Percentiles rank a stretch among this genome's conserved stretches.
These are phyloP conservation scores for Phrynocephalus forsythii DNA, from an alignment of 2,797 vertebrate species.

Conservation along the genomic window DNA sequence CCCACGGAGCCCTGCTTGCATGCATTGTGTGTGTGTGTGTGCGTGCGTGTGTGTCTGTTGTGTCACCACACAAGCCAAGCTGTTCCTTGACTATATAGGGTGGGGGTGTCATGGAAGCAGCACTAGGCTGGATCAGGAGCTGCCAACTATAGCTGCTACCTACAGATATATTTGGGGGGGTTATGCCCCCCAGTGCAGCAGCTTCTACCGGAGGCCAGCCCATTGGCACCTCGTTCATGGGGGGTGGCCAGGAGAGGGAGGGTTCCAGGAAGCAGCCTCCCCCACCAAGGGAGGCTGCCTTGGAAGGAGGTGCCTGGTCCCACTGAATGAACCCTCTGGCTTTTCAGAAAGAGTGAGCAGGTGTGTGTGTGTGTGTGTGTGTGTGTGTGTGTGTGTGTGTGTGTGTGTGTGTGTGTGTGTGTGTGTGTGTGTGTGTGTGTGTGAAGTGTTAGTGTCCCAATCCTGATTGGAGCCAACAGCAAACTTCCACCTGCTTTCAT, in stretches of 20 bases:
- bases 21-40: background rate
- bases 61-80: background rate
- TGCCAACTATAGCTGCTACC: no score
- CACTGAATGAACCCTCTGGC: background rate
- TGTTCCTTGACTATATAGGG: no score
- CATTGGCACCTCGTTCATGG: background rate
- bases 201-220: background rate
- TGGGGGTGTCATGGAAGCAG: no score
- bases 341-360: background rate
- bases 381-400: no score
- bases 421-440: no score
- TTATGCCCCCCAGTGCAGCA: no score
- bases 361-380: no score
- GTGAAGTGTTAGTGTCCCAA: background rate
- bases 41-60: no score
- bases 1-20: background rate
- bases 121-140: no score
- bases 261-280: no score
- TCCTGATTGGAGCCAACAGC: conserved; percentile 62
- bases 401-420: no score
- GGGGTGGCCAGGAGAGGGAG: background rate
- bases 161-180: no score
- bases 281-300: background rate
- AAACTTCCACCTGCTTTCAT: conserved; percentile 84
- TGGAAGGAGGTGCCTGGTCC: background rate